These are phyloP conservation scores for Ceratina calcarata DNA, from an alignment of 1,140 invertebrate species.

Conservation along the genomic window DNA sequence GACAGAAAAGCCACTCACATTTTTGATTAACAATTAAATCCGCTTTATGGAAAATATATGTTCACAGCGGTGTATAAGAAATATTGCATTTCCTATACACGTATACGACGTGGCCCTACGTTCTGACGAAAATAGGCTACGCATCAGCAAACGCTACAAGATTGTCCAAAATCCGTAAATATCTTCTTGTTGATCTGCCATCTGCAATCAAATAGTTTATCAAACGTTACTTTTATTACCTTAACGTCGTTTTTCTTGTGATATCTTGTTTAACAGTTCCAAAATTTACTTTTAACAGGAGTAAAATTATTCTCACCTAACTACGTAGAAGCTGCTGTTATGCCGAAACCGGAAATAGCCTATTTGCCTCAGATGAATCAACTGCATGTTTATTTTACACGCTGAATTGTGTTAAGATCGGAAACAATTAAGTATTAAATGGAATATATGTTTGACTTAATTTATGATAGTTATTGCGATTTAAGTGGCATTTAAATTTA, in stretches of 20 bases:
- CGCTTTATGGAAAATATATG: constrained; percentile 68
- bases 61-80: constrained; percentile 65
- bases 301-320: constrained; percentile 67
- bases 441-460: neutral
- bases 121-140: constrained; percentile 34
- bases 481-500: neutral
- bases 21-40: constrained; percentile 64
- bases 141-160: constrained; percentile 55
- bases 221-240: constrained; percentile 58
- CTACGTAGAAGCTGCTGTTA: constrained; percentile 61
- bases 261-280: constrained; percentile 46
- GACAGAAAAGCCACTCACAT: constrained; percentile 69
- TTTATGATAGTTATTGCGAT: neutral
- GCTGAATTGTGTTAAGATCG: neutral
- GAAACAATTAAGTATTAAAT: neutral
- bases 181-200: constrained; percentile 62
- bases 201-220: constrained; percentile 68
- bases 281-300: constrained; percentile 48
- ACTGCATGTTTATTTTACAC: neutral
- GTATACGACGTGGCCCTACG: constrained; percentile 40
- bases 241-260: constrained; percentile 47
- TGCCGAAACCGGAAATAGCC: constrained; percentile 59
- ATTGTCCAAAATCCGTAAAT: constrained; percentile 58
- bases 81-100: constrained; percentile 63
- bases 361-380: constrained; percentile 38